Percentiles rank a stretch among this genome's conserved stretches.
These are phyloP conservation scores for Leuciscus idus DNA, from an alignment of 2,113 vertebrate species.

Conservation along the genomic window DNA sequence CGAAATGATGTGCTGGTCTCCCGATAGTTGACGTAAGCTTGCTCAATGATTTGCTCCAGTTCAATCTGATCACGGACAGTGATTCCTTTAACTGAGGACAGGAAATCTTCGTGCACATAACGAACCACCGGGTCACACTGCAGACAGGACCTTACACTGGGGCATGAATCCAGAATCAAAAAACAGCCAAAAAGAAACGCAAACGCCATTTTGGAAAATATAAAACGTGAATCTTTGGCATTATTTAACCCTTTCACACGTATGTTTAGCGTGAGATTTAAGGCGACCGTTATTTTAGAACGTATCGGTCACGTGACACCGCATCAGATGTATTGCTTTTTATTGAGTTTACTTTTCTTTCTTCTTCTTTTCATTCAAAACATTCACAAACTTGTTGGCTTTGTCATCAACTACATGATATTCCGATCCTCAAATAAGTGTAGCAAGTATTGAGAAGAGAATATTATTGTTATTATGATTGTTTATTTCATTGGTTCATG, in stretches of 20 bases:
- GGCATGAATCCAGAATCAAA: conserved; percentile 50
- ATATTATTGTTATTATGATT: too few relatives aligned
- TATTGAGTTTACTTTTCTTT: too few relatives aligned
- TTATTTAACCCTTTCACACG: background rate
- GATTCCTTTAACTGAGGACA: conserved; percentile 43
- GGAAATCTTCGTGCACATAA: conserved; percentile 64
- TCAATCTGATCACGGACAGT: conserved; percentile 59
- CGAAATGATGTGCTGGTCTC: conserved; percentile 56
- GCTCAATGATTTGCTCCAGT: conserved; percentile 59
- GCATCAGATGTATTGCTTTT: too few relatives aligned
- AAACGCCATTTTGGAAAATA: conserved; percentile 14
- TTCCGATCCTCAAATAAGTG: too few relatives aligned
- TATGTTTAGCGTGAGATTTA: too few relatives aligned
- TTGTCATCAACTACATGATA: too few relatives aligned
- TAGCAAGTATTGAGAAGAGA: too few relatives aligned
- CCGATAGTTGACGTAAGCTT: conserved; percentile 63
- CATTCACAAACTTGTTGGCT: too few relatives aligned
- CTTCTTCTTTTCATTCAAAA: too few relatives aligned
- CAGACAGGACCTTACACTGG: conserved; percentile 64
- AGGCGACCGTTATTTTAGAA: too few relatives aligned
- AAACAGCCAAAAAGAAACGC: conserved; percentile 43
- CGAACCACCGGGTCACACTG: conserved; percentile 70
- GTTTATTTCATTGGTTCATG: too few relatives aligned
- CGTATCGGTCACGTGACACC: too few relatives aligned
- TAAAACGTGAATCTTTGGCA: background rate